phyloP scores from a whole-genome alignment of 1,140 invertebrate species.

The Venustaconcha ellipsiformis region DNA sequence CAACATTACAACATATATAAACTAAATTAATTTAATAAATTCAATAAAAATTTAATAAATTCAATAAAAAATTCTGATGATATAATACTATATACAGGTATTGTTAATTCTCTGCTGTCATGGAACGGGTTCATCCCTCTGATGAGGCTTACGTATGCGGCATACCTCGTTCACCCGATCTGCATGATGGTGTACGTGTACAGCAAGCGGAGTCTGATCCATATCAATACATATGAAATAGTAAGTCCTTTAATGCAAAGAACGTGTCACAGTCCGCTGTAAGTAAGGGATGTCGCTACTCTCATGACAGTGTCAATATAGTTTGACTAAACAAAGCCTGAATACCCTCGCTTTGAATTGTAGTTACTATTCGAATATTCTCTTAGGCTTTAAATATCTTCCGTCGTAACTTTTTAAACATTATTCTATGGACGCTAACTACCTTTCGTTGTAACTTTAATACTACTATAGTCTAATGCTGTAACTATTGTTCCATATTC shows the following conservation, averaged over 20 bases:
- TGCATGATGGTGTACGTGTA: conserved; percentile 68
- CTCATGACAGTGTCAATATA: no score
- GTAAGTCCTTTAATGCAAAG: conserved; percentile 24
- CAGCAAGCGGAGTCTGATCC: conserved; percentile 16
- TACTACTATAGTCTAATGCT: no score
- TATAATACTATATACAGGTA: conserved; percentile 67
- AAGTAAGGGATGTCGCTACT: no score
- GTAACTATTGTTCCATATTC: no score
- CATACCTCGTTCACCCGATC: conserved; percentile 73
- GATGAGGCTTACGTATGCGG: conserved; percentile 54
- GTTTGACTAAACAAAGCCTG: no score
- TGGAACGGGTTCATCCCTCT: conserved; percentile 70
- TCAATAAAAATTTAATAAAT: background rate
- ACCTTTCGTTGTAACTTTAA: no score
- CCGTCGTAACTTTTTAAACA: no score
- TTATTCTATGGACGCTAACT: no score
- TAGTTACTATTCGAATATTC: no score
- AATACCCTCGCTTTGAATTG: no score
- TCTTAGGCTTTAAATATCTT: no score
- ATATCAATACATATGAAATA: conserved; percentile 32
- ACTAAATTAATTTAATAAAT: background rate
- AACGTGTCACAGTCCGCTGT: background rate
- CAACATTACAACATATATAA: background rate
- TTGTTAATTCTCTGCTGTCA: conserved; percentile 81
- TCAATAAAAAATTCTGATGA: background rate